Base-by-base conservation (phyloP, 2,113 vertebrate species). In the Rhipidura dahli region DNA sequence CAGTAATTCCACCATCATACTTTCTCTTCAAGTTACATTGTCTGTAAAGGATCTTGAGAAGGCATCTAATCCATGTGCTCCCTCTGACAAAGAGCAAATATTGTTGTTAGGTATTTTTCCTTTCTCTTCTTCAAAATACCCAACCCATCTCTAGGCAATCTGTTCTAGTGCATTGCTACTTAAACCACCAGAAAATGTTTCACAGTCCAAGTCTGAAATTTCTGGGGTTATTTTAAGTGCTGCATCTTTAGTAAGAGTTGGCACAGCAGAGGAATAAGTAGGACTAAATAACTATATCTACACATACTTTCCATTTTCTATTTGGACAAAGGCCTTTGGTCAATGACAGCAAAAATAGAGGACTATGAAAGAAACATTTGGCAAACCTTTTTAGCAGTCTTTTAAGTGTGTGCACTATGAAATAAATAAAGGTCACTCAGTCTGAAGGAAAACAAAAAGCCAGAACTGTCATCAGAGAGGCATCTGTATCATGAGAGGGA, bases 401-500 rank as follows among this genome's bases (percentile, higher is more conserved):
- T 85, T 83, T 16, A 80, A 66, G 24, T 50, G 21, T 23, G 4
- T 73, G 23, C 20, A 81, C 33, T 63, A 71, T 42, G 11, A 76
- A 79, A 83, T 11, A 64, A 77, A 66, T 28, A 83, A 87, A 64
- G 23, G 20, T 4, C 6, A 73, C 7, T 3, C 5, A 57, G 2
- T 53, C 24, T 47, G 69, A 91, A 87, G 13, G 4, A n/a, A 44
- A 77, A 42, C 13, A 44, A 79, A 73, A 64, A 42, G 2, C 14
- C 73, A 89, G 61, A 96, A 91, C 16, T 88, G 66, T 68, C 61
- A 85, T 77, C 13, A 70, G 85, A 86, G 83, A 91, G 65, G 51
- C 79, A 94, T 93, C 42, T 17, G 24, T 57, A 73, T 33, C 83
- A 66, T 71, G 68, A 59, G 63, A 83, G 28, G 11, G 92, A 84